Percentiles rank a stretch among this genome's conserved stretches.
Conservation (phyloP, 1,140 invertebrate species). For the Homarus americanus region DNA sequence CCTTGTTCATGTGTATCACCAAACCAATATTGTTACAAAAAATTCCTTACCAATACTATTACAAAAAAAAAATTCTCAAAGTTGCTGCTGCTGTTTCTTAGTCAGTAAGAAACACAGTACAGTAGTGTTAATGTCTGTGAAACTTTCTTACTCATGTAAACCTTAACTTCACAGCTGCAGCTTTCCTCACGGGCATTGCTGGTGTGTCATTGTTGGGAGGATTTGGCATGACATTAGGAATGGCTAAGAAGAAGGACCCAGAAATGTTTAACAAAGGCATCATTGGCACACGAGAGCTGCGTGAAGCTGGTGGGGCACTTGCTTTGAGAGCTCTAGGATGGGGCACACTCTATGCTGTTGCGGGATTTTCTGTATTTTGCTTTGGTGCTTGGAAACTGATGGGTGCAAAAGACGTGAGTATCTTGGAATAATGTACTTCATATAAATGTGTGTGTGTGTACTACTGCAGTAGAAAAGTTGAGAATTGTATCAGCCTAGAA, state of each 20-base stretch:
- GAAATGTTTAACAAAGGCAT: slow-evolving; percentile 88
- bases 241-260: slow-evolving; percentile 88
- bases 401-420: slow-evolving; percentile 87
- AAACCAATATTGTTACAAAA: too few species aligned
- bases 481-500: too few species aligned
- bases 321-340: slow-evolving; percentile 90
- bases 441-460: too few species aligned
- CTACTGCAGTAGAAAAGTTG: too few species aligned
- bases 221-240: slow-evolving; percentile 87
- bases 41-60: too few species aligned
- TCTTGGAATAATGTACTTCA: not conserved
- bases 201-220: slow-evolving; percentile 89
- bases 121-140: too few species aligned
- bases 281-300: slow-evolving; percentile 82
- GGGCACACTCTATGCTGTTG: slow-evolving; percentile 91
- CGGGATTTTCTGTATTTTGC: slow-evolving; percentile 88
- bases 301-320: slow-evolving; percentile 87
- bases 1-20: too few species aligned
- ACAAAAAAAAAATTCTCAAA: too few species aligned
- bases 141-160: too few species aligned
- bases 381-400: slow-evolving; percentile 93
- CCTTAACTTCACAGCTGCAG: slow-evolving; percentile 82
- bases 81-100: too few species aligned
- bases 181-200: slow-evolving; percentile 87
- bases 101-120: too few species aligned